Evolutionary conservation across 2,113 vertebrate genomes (phyloP).

Genomic region (Apistogramma diplotaenia): DNA sequence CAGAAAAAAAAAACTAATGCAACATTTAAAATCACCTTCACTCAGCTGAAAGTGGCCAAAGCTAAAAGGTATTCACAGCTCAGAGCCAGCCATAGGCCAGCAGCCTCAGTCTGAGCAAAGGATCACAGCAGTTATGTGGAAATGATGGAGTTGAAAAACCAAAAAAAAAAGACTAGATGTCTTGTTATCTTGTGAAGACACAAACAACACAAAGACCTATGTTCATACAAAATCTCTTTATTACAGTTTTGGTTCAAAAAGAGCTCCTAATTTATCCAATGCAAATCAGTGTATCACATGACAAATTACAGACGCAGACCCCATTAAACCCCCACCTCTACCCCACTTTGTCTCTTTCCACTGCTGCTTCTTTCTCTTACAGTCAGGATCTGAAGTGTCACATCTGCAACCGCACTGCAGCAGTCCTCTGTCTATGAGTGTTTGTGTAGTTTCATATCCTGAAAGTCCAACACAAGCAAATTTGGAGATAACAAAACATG

Average conservation of each 20-base stretch:
- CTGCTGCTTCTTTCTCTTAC: conserved; percentile 10
- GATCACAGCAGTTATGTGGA: not conserved
- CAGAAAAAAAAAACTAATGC: too few species aligned
- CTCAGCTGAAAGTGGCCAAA: too few species aligned
- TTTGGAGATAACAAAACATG: not conserved
- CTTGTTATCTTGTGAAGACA: not conserved
- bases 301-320: not conserved
- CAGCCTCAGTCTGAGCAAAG: not conserved
- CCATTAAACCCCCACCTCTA: not conserved
- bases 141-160: too few species aligned
- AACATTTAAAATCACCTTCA: too few species aligned
- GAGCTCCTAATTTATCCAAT: not conserved
- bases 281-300: not conserved
- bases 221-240: not conserved
- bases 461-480: not conserved
- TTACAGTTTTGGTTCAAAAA: not conserved
- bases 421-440: not conserved
- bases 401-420: conserved; percentile 55
- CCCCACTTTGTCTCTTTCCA: not conserved
- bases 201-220: not conserved
- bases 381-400: conserved; percentile 26
- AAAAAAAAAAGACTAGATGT: not conserved
- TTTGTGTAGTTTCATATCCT: conserved; percentile 18
- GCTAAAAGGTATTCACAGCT: not conserved
- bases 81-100: not conserved